Evolutionary conservation across 2,113 vertebrate genomes (phyloP).

Genomic region (Salvelinus namaycush): DNA sequence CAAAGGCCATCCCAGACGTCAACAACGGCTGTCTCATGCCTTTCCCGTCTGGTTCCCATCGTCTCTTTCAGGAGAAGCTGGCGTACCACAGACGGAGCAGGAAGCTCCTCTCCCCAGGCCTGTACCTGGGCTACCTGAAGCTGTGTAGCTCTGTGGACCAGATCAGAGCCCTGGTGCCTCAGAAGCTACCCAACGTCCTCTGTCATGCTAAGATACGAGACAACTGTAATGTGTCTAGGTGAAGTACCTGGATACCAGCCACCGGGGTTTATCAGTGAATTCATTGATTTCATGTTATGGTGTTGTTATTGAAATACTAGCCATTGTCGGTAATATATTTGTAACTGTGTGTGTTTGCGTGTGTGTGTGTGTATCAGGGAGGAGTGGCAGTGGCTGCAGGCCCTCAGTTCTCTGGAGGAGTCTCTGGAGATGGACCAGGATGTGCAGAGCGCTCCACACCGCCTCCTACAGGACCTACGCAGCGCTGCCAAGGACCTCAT

Average conservation of each 20-base stretch:
- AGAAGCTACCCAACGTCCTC: conserved; percentile 86
- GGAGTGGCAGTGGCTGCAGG: conserved; percentile 91
- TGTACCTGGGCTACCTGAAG: conserved; percentile 91
- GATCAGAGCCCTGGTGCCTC: conserved; percentile 86
- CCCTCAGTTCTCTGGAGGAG: conserved; percentile 75
- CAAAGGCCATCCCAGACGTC: background rate
- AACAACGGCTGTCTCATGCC: too few relatives aligned
- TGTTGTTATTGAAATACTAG: background rate
- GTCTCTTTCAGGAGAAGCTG: conserved; percentile 82
- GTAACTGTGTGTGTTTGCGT: conserved; percentile 11
- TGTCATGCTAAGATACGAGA: conserved; percentile 87
- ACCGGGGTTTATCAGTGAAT: too few relatives aligned
- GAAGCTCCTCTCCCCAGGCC: conserved; percentile 79
- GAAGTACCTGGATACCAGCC: background rate
- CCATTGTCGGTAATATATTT: background rate
- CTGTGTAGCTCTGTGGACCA: conserved; percentile 90
- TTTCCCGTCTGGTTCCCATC: conserved; percentile 20
- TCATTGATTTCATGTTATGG: background rate
- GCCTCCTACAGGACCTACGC: conserved; percentile 82
- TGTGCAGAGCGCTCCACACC: conserved; percentile 74
- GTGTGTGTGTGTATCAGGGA: conserved; percentile 68
- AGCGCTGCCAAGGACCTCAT: conserved; percentile 82
- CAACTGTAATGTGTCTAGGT: conserved; percentile 89
- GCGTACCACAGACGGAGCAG: conserved; percentile 83
- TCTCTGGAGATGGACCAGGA: conserved; percentile 66